Evolutionary conservation across 2,888 invertebrate species (phyloP), one percentile per base, ranked within the genome.

Genomic region (Epirrhoe alternata): DNA sequence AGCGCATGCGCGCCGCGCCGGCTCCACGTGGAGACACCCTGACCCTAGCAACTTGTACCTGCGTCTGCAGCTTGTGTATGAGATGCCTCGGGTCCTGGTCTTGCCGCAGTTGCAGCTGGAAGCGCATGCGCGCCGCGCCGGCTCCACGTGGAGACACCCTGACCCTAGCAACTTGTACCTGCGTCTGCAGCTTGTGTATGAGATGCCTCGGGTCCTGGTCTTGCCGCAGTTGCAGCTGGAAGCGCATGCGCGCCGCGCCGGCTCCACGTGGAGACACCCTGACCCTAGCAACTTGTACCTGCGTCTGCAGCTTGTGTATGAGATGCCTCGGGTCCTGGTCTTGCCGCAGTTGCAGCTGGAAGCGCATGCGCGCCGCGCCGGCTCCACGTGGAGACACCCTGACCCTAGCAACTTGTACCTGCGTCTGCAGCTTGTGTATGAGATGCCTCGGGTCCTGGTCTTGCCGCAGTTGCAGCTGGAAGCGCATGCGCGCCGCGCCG

Each of bases 401-500:
- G 45, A n/a, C 1, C n/a, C n/a, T 14, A 4, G 14, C 14, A 5
- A 14, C 3, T n/a, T 6, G 6, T 4, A 96, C 95, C 84, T 96
- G 95, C 47, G 97, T 98, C 88, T 99, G 99, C 74, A 98, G 94
- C 78, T 97, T 96, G 79, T 98, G 97, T 82, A 99, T 99, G 12
- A 98, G 98, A 17, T 97, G 96, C 66, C 97, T 94, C 75, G 99
- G 98, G 85, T 99, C 98, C 82, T 98, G 97, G 66, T 97, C 96
- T 72, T 97, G 97, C 78, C 97, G 97, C 75, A 99, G 92, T 84
- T 99, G 98, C 74, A 99, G 90, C 86, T 99, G 97, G 88, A 99
- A 99, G 71, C 99, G 95, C 97, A 99, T 97, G 61, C 98, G 77
- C 99, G 97, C 62, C 99, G 95, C 82, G 98, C 97, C 0, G 99